phyloP scores from a whole-genome alignment of 2,888 invertebrate species.

The Agrilus cyanescens region DNA sequence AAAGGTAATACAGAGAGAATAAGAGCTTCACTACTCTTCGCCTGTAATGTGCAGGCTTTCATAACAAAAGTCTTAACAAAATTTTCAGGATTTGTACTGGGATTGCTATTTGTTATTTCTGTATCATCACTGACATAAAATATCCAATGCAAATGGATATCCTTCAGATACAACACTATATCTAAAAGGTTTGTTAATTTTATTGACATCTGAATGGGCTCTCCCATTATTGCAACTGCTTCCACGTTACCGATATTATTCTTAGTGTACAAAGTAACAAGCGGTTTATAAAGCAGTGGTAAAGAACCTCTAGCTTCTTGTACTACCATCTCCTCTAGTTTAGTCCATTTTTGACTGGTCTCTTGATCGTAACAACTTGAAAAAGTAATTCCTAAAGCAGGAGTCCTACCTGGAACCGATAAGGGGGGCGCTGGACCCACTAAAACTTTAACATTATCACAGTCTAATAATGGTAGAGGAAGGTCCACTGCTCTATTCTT shows the following conservation, averaged over 20 bases:
- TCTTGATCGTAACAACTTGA: slow-evolving; percentile 24
- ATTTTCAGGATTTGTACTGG: slow-evolving; percentile 29
- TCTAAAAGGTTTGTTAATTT: slow-evolving; percentile 65
- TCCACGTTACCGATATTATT: slow-evolving; percentile 50
- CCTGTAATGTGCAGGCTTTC: slow-evolving; percentile 44
- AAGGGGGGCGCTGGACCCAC: slow-evolving; percentile 48
- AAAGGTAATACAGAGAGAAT: slow-evolving; percentile 63
- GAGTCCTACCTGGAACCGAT: slow-evolving; percentile 42
- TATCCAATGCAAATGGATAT: slow-evolving; percentile 63
- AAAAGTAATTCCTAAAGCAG: slow-evolving; percentile 41
- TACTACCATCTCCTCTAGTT: slow-evolving; percentile 66
- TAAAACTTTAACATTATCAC: slow-evolving; percentile 57
- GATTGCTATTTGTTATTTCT: slow-evolving; percentile 32
- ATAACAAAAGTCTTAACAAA: slow-evolving; percentile 47
- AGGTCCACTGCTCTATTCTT: slow-evolving; percentile 37
- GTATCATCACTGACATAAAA: slow-evolving; percentile 39
- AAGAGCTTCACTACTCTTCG: slow-evolving; percentile 49
- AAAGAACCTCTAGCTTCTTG: slow-evolving; percentile 55
- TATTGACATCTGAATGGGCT: slow-evolving; percentile 70
- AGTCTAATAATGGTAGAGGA: slow-evolving; percentile 63
- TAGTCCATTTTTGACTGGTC: slow-evolving; percentile 46
- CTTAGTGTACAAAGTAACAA: slow-evolving; percentile 59
- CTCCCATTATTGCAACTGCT: slow-evolving; percentile 65
- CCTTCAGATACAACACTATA: slow-evolving; percentile 55
- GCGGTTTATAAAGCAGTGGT: slow-evolving; percentile 69